Percentiles rank a stretch among this genome's conserved stretches.
phyloP scores from a whole-genome alignment of 2,888 invertebrate species.

The Griposia aprilina region DNA sequence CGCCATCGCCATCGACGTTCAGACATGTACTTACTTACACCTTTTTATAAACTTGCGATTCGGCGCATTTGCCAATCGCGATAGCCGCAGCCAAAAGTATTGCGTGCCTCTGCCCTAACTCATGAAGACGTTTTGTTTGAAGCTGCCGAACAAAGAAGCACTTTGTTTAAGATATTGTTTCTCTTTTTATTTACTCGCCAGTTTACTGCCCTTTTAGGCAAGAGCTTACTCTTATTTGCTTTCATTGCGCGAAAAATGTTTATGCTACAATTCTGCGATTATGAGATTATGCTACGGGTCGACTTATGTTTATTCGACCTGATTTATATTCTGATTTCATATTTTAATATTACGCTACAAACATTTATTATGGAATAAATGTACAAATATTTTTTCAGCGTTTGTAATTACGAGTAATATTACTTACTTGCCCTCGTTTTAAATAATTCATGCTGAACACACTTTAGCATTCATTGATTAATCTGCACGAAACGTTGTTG shows the following conservation, averaged over 20 bases:
- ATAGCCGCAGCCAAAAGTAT: conserved; percentile 1
- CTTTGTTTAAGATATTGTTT: conserved; percentile 63
- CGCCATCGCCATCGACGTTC: background rate
- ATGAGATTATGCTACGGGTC: conserved; percentile 42
- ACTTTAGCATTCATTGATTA: background rate
- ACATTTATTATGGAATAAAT: conserved; percentile 15
- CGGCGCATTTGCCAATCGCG: conserved; percentile 4
- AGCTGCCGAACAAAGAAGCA: conserved; percentile 61
- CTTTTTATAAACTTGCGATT: conserved; percentile 20
- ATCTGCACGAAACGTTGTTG: background rate
- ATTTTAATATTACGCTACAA: conserved; percentile 39
- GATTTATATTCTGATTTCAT: conserved; percentile 42
- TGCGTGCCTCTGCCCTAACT: conserved; percentile 38
- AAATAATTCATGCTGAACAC: conserved; percentile 6
- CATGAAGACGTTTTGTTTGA: conserved; percentile 65
- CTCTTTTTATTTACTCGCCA: conserved; percentile 56
- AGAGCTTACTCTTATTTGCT: conserved; percentile 42
- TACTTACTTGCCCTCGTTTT: conserved; percentile 15
- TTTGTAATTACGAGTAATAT: background rate
- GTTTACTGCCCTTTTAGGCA: conserved; percentile 30
- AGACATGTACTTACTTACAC: background rate
- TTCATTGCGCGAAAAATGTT: conserved; percentile 48
- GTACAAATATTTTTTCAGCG: conserved; percentile 11
- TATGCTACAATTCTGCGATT: conserved; percentile 46
- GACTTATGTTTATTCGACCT: conserved; percentile 43